Evolutionary conservation across 2,888 invertebrate species (phyloP).

Genomic region (Fabriciana adippe): DNA sequence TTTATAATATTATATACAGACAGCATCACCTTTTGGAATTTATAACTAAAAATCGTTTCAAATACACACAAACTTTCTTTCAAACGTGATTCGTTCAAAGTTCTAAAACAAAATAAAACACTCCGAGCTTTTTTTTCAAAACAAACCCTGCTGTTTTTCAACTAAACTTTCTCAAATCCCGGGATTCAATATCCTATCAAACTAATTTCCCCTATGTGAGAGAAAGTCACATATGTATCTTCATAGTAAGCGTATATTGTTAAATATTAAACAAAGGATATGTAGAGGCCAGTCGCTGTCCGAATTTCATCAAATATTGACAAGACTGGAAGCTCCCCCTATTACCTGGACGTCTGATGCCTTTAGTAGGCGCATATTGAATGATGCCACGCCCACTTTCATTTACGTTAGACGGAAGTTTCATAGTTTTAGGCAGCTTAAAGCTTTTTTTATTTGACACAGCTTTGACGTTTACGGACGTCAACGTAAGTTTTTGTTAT

Average conservation of each 20-base stretch:
- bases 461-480: neutral
- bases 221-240: neutral
- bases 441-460: slow-evolving; percentile 6
- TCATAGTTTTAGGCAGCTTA: slow-evolving; percentile 9
- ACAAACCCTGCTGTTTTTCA: too few relatives aligned
- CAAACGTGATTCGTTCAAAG: too few relatives aligned
- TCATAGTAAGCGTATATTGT: slow-evolving; percentile 2
- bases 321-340: slow-evolving; percentile 61
- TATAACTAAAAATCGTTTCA: too few relatives aligned
- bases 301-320: slow-evolving; percentile 78
- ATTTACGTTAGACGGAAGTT: slow-evolving; percentile 37
- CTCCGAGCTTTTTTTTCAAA: too few relatives aligned
- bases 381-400: slow-evolving; percentile 52
- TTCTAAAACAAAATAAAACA: too few relatives aligned
- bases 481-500: slow-evolving; percentile 12
- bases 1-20: too few relatives aligned
- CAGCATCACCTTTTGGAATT: too few relatives aligned
- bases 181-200: neutral
- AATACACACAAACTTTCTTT: too few relatives aligned
- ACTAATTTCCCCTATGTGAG: neutral
- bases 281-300: slow-evolving; percentile 46
- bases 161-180: too few relatives aligned
- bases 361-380: slow-evolving; percentile 60
- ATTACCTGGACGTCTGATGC: slow-evolving; percentile 43
- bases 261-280: slow-evolving; percentile 30